A percentile compares a stretch with the other conserved stretches of the same genome.
Evolutionary conservation across 2,888 invertebrate genomes (phyloP).

Genomic region (Drosophila percnosoma): DNA sequence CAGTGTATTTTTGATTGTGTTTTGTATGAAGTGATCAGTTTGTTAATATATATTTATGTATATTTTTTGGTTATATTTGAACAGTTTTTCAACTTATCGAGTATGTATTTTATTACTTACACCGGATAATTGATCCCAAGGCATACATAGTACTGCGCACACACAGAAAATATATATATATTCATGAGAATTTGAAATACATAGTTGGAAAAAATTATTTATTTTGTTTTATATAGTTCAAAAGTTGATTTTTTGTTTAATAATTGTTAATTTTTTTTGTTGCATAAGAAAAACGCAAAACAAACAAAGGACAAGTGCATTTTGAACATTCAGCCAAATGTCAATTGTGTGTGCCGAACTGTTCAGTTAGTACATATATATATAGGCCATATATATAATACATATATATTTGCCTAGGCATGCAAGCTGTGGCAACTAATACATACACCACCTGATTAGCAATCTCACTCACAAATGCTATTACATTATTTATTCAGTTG

Average conservation of each 20-base stretch:
- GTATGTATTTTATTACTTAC: slow-evolving; percentile 88
- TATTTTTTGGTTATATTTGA: slow-evolving; percentile 23
- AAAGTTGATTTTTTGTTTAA: slow-evolving; percentile 23
- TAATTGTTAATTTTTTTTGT: slow-evolving; percentile 30
- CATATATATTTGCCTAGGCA: slow-evolving; percentile 20
- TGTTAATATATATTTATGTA: slow-evolving; percentile 26
- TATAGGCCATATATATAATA: slow-evolving; percentile 3
- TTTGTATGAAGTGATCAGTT: slow-evolving; percentile 32
- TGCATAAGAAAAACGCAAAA: slow-evolving; percentile 24
- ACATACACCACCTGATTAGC: slow-evolving; percentile 8
- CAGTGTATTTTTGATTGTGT: slow-evolving; percentile 22
- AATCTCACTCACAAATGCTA: not conserved
- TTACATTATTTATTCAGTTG: slow-evolving; percentile 11
- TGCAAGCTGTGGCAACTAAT: slow-evolving; percentile 35
- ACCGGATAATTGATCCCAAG: slow-evolving; percentile 94
- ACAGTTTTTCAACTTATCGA: slow-evolving; percentile 23
- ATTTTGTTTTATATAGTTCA: slow-evolving; percentile 34
- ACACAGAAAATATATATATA: slow-evolving; percentile 53
- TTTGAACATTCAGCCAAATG: slow-evolving; percentile 33
- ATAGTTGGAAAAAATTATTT: slow-evolving; percentile 55
- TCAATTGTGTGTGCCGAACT: slow-evolving; percentile 31
- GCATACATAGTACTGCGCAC: slow-evolving; percentile 92
- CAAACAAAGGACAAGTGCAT: slow-evolving; percentile 34
- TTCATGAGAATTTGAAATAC: slow-evolving; percentile 63
- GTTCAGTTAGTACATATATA: slow-evolving; percentile 24